Evolutionary conservation across 2,888 invertebrate species (phyloP).

Genomic region (Amphiduros pacificus): DNA sequence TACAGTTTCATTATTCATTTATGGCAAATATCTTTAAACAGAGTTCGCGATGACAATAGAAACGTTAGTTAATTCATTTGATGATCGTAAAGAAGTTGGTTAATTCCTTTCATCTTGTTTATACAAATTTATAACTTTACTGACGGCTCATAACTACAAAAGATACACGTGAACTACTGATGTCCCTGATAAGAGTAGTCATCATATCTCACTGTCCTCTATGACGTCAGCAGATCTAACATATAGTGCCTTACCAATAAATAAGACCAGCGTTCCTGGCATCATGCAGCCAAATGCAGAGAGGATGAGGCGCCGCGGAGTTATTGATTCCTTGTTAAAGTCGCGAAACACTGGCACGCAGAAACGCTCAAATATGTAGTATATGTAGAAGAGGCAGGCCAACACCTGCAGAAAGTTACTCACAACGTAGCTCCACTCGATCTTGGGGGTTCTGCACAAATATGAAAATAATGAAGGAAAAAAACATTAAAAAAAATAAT

Average conservation of each 20-base stretch:
- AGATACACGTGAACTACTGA: no score
- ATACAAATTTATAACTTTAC: no score
- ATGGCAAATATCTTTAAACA: background rate
- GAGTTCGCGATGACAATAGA: no score
- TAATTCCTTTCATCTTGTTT: no score
- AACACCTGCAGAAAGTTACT: constrained; percentile 75
- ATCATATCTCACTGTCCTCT: no score
- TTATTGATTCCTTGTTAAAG: constrained; percentile 55
- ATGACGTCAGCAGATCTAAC: no score
- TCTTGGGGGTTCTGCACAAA: constrained; percentile 69
- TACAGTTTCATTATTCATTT: background rate
- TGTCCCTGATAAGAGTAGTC: no score
- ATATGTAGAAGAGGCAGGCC: constrained; percentile 78
- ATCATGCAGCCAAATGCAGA: constrained; percentile 75
- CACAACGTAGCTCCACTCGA: constrained; percentile 75
- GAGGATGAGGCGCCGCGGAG: constrained; percentile 57
- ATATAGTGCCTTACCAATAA: constrained; percentile 56
- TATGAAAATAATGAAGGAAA: background rate
- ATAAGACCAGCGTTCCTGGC: constrained; percentile 67
- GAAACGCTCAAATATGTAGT: constrained; percentile 80
- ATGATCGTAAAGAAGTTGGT: no score
- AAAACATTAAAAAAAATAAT: background rate
- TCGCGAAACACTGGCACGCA: constrained; percentile 70
- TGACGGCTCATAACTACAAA: no score
- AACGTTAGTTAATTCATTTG: no score